phyloP scores from a whole-genome alignment of 2,888 invertebrate genomes.

The Neoascia interrupta region DNA sequence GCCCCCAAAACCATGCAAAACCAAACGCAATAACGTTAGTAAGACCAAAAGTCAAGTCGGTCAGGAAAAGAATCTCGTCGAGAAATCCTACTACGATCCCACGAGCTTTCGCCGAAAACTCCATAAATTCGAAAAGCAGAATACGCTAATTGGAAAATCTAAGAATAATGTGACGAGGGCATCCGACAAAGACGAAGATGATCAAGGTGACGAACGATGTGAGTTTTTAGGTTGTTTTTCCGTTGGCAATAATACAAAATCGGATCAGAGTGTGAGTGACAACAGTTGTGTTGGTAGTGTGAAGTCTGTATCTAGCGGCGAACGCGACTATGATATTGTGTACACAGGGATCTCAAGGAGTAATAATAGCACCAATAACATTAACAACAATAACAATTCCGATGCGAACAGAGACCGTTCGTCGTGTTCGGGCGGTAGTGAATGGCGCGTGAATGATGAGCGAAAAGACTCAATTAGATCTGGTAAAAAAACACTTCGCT shows the following conservation, averaged over 20 bases:
- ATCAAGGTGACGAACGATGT: slow-evolving; percentile 69
- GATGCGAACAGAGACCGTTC: slow-evolving; percentile 18
- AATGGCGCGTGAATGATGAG: slow-evolving; percentile 36
- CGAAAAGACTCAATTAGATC: slow-evolving; percentile 12
- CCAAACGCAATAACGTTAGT: slow-evolving; percentile 7
- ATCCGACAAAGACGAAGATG: slow-evolving; percentile 28
- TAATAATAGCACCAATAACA: slow-evolving; percentile 51
- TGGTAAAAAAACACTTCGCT: slow-evolving; percentile 70
- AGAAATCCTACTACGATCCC: slow-evolving; percentile 70
- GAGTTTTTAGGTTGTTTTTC: slow-evolving; percentile 73
- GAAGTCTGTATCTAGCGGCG: slow-evolving; percentile 48
- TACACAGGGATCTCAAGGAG: slow-evolving; percentile 42
- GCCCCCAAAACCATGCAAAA: slow-evolving; percentile 70
- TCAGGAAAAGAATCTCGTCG: slow-evolving; percentile 2
- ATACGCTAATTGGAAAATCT: slow-evolving; percentile 52
- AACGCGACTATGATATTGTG: slow-evolving; percentile 40
- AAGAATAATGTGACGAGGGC: slow-evolving; percentile 46
- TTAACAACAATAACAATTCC: slow-evolving; percentile 38
- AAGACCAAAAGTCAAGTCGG: slow-evolving; percentile 10
- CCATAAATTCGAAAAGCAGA: slow-evolving; percentile 73
- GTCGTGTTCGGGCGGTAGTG: slow-evolving; percentile 9
- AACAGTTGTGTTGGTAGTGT: slow-evolving; percentile 52
- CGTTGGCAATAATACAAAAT: slow-evolving; percentile 59
- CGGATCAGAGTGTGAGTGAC: slow-evolving; percentile 54
- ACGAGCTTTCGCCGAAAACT: slow-evolving; percentile 72